Evolutionary conservation across 2,888 invertebrate genomes (phyloP).

Genomic region (Parasteatoda lunata): DNA sequence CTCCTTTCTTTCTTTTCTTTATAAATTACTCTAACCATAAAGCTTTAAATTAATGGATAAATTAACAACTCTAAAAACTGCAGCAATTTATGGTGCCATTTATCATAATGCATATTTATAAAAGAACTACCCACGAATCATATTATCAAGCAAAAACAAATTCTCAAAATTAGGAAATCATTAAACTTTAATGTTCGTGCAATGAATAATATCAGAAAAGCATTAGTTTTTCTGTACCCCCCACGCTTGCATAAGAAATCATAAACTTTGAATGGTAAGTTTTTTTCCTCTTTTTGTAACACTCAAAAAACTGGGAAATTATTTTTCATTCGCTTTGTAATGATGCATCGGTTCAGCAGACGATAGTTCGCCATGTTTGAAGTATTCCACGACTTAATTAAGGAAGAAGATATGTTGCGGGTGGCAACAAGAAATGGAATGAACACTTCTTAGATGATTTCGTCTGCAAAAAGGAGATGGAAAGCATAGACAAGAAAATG

Average conservation of each 20-base stretch:
- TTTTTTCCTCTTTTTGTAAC: conserved; percentile 24
- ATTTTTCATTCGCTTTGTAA: conserved; percentile 21
- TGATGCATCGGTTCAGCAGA: not conserved
- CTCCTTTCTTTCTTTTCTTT: no score
- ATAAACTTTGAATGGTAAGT: conserved; percentile 3
- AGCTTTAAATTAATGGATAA: no score
- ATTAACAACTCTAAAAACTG: no score
- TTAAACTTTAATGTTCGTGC: conserved; percentile 33
- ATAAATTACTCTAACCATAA: no score
- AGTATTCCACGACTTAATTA: conserved; percentile 65
- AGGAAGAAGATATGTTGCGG: conserved; percentile 42
- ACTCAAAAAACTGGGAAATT: conserved; percentile 23
- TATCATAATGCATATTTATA: not conserved
- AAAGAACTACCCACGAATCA: conserved; percentile 26
- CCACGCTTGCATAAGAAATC: not conserved
- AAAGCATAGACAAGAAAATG: conserved; percentile 58
- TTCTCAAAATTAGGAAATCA: conserved; percentile 33
- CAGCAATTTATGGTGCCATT: conserved; percentile 10
- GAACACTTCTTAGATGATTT: conserved; percentile 40
- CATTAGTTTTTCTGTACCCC: conserved; percentile 47
- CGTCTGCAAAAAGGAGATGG: conserved; percentile 48
- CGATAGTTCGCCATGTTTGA: conserved; percentile 2
- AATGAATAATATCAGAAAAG: conserved; percentile 52
- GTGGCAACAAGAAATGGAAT: not conserved
- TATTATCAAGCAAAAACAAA: conserved; percentile 37